Evolutionary conservation across 1,140 invertebrate species (phyloP).

Genomic region (Pollicipes pollicipes): DNA sequence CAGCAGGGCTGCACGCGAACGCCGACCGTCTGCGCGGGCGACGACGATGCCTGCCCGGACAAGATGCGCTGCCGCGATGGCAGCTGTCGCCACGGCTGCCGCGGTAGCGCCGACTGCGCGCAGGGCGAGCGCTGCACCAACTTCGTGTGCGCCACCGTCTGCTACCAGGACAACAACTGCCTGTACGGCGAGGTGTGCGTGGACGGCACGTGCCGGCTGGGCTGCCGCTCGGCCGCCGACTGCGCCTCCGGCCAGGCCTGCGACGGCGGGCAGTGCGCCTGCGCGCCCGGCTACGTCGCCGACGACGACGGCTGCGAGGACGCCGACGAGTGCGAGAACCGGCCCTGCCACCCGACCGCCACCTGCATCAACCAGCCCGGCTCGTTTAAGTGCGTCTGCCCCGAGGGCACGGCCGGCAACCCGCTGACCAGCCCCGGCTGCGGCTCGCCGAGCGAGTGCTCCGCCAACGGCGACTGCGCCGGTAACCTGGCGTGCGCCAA

Average conservation of each 20-base stretch:
- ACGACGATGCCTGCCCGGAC: conserved; percentile 24
- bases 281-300: conserved; percentile 21
- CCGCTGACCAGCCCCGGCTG: conserved; percentile 47
- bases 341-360: conserved; percentile 59
- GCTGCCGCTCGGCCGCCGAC: conserved; percentile 61
- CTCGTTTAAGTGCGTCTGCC: conserved; percentile 59
- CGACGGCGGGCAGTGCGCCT: conserved; percentile 51
- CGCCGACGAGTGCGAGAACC: conserved; percentile 25
- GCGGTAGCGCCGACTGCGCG: conserved; percentile 49
- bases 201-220: conserved; percentile 59
- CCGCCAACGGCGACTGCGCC: conserved; percentile 44
- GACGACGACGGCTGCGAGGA: conserved; percentile 54
- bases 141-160: conserved; percentile 61
- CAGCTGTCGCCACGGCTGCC: conserved; percentile 54
- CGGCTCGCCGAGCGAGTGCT: conserved; percentile 47
- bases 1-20: conserved; percentile 69
- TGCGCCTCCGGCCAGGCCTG: conserved; percentile 64
- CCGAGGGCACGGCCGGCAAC: conserved; percentile 56
- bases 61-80: conserved; percentile 43
- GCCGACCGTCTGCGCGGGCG: conserved; percentile 41
- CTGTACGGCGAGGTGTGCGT: conserved; percentile 69
- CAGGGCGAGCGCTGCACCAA: conserved; percentile 58
- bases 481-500: conserved; percentile 49
- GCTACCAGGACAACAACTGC: conserved; percentile 73
- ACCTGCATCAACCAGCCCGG: conserved; percentile 59